Conservation (phyloP, 2,113 vertebrate species). For the Hyperopisus bebe region DNA sequence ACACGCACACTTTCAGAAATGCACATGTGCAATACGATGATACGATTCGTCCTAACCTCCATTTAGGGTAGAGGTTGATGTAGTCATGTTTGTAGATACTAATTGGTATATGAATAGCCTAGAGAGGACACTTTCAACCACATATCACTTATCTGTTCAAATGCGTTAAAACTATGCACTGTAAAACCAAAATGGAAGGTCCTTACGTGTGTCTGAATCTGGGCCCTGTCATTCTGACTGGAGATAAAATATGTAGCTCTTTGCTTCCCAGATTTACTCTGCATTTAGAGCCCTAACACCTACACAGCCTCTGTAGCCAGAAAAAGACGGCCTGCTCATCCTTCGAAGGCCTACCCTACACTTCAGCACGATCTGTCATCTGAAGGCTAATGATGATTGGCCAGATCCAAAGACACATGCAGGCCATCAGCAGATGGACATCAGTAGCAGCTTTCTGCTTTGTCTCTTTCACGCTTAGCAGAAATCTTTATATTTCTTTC, state of each 20-base stretch:
- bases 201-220: neutral
- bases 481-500: constrained; percentile 34
- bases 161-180: neutral
- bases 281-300: constrained; percentile 11
- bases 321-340: constrained; percentile 36
- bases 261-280: neutral
- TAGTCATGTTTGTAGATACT: neutral
- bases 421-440: constrained; percentile 29
- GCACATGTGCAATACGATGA: neutral
- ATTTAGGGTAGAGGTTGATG: neutral
- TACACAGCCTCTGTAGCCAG: constrained; percentile 28
- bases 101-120: neutral
- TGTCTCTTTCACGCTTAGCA: constrained; percentile 36
- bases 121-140: neutral
- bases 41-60: neutral
- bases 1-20: neutral
- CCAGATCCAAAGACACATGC: constrained; percentile 41
- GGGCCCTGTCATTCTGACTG: neutral
- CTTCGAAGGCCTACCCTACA: constrained; percentile 34
- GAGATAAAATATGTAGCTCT: neutral
- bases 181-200: neutral
- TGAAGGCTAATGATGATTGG: constrained; percentile 40
- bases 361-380: constrained; percentile 31
- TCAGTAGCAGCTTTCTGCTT: constrained; percentile 40
- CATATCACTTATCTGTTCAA: neutral